A percentile compares a stretch with the other conserved stretches of the same genome.
These are phyloP conservation scores for Leptodactylus fallax DNA, from an alignment of 2,797 vertebrate species.

Conservation along the genomic window DNA sequence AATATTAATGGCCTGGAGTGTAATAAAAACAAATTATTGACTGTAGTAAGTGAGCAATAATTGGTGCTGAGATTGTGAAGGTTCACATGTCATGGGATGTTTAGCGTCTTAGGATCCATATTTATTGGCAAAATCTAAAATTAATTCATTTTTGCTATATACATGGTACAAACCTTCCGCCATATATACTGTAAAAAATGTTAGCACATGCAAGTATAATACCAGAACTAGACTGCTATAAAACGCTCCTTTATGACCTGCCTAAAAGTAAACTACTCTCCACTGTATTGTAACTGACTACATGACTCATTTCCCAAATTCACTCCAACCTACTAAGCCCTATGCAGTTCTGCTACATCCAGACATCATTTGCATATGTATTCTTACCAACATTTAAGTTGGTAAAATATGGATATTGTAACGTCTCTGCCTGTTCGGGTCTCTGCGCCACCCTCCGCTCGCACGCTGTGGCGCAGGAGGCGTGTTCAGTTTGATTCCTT, in stretches of 20 bases:
- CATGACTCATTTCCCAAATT: too few species aligned
- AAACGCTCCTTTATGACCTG: background rate
- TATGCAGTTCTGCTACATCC: too few species aligned
- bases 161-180: background rate
- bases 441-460: too few species aligned
- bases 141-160: background rate
- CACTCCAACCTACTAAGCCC: too few species aligned
- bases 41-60: constrained; percentile 26
- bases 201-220: background rate
- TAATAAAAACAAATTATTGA: background rate
- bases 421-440: too few species aligned
- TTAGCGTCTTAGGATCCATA: background rate
- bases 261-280: background rate
- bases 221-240: background rate
- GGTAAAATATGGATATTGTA: too few species aligned
- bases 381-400: too few species aligned
- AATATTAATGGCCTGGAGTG: constrained; percentile 18
- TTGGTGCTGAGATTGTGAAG: background rate
- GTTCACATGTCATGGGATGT: background rate
- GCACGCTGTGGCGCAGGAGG: too few species aligned
- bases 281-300: too few species aligned
- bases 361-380: too few species aligned
- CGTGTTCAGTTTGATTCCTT: too few species aligned
- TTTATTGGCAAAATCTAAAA: background rate
- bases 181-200: background rate